Base-by-base conservation (phyloP, 2,113 vertebrate species). In the Myiagra hebetior region DNA sequence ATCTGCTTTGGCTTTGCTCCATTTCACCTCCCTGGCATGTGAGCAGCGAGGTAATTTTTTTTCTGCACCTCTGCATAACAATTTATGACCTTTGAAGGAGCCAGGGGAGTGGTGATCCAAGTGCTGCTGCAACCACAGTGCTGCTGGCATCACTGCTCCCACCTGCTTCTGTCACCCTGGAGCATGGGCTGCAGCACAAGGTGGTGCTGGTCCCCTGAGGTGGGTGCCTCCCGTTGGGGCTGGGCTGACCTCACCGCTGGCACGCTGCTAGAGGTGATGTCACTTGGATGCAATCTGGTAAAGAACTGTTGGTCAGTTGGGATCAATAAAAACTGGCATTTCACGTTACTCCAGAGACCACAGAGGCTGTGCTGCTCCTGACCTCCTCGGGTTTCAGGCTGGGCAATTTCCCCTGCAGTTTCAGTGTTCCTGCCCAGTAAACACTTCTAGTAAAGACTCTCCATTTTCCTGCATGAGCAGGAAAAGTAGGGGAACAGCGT, bases 401-500 rank as follows among this genome's bases (percentile, higher is more conserved):
- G 23, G 74, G 77, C 91, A 65, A 6, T 68, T 57, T 89, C 80
- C 88, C 68, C 79, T 73, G 63, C 67, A 41, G 62, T 76, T 73
- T 70, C 1, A 0, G n/a, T 75, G 68, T 89, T 94, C 84, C 85
- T 95, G 80, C 76, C 70, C 63, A 33, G 26, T 93, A 93, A 95
- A 95, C 68, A 85, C 12, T 93, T 86, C 55, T 87, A 84, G 80
- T 83, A 87, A 93, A 87, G 72, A n/a, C 64, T 67, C 62, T 79
- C 72, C 64, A 53, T 94, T 93, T 95, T 89, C 91, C 91, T 95
- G 87, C 62, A 26, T 2, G 41, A 72, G 93, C 96, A 96, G 95
- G 95, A 97, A 97, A 80, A 87, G 59, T 56, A 84, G 63, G 89
- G 73, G 91, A 97, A 94, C 63, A 87, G 79, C 89, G 82, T 97